These are phyloP conservation scores for Campoplex capitator DNA, from an alignment of 2,888 invertebrate genomes.

Conservation along the genomic window DNA sequence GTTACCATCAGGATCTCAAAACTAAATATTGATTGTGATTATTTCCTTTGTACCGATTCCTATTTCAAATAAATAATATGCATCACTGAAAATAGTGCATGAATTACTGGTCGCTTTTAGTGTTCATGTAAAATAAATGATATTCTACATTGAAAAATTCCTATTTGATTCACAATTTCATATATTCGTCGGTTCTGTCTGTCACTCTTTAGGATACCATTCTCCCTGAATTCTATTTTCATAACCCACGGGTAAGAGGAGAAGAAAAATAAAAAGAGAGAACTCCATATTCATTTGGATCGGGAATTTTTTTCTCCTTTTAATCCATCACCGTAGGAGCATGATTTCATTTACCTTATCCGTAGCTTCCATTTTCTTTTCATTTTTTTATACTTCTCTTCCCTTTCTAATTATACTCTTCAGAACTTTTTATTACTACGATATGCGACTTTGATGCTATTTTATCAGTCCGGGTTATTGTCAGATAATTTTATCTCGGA, in stretches of 20 bases:
- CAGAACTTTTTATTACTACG: constrained; percentile 19
- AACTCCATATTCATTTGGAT: constrained; percentile 56
- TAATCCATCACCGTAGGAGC: constrained; percentile 20
- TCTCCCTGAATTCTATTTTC: constrained; percentile 30
- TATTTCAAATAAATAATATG: too few species aligned
- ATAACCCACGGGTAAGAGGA: constrained; percentile 18
- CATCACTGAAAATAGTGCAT: background rate
- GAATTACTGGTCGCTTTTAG: background rate
- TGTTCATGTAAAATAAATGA: constrained; percentile 14
- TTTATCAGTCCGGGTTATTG: constrained; percentile 27
- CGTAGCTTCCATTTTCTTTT: background rate
- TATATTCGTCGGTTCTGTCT: constrained; percentile 20
- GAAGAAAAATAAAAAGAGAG: background rate
- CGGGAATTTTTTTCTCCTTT: constrained; percentile 43
- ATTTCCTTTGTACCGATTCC: background rate
- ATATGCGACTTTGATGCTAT: constrained; percentile 6
- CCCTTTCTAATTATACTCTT: constrained; percentile 20
- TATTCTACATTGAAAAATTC: constrained; percentile 41
- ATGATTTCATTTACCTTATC: constrained; percentile 14
- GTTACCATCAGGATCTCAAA: background rate
- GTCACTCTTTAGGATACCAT: constrained; percentile 19
- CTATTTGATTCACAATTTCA: constrained; percentile 53
- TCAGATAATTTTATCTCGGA: constrained; percentile 14
- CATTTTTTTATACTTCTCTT: constrained; percentile 7
- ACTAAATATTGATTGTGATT: background rate